phyloP scores from a whole-genome alignment of 2,113 vertebrate species.

The Colossoma macropomum region DNA sequence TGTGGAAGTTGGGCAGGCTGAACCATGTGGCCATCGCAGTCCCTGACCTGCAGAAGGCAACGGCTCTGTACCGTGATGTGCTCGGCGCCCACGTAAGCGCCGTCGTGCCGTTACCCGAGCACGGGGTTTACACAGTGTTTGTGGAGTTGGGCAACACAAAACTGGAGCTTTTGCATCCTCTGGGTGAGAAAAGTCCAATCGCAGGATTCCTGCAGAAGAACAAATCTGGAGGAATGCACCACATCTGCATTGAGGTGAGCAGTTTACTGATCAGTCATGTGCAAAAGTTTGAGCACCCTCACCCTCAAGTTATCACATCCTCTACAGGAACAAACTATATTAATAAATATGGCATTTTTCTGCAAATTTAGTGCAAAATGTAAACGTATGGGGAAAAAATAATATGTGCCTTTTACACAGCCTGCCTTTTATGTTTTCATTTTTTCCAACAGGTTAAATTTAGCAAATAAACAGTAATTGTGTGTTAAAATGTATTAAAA shows the following conservation, averaged over 20 bases:
- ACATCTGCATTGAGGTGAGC: conserved; percentile 95
- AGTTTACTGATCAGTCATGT: not conserved
- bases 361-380: no score
- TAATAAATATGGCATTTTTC: no score
- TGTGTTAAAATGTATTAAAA: no score
- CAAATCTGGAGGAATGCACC: conserved; percentile 93
- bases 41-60: conserved; percentile 88
- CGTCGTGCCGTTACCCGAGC: conserved; percentile 85
- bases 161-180: conserved; percentile 92
- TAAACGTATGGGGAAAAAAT: no score
- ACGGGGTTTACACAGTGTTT: conserved; percentile 93
- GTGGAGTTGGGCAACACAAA: conserved; percentile 96
- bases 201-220: conserved; percentile 91
- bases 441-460: no score
- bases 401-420: no score
- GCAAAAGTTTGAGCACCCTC: not conserved
- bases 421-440: no score
- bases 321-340: no score
- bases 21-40: conserved; percentile 95
- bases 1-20: conserved; percentile 90
- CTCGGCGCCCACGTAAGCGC: conserved; percentile 89
- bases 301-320: not conserved
- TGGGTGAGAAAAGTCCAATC: conserved; percentile 91
- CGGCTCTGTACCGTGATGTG: conserved; percentile 84
- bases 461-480: no score